Conservation (phyloP, 2,113 vertebrate species). For the Mesoclemmys tuberculata region DNA sequence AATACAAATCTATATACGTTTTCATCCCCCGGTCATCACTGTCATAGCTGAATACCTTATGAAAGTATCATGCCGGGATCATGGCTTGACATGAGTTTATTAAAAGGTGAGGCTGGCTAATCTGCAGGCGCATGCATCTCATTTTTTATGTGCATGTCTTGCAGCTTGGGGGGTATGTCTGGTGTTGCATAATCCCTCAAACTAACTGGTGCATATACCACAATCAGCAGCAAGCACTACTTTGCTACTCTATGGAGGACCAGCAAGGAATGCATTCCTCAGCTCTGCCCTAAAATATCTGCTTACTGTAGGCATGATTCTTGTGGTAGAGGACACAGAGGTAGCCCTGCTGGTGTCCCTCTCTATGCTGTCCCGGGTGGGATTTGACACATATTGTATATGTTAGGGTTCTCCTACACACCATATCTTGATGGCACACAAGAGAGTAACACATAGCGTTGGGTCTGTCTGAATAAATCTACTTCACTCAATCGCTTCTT, state of each 20-base stretch:
- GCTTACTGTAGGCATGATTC: rapidly evolving
- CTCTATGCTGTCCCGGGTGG: rapidly evolving
- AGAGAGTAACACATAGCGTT: background rate
- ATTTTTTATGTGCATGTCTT: background rate
- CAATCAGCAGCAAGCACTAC: background rate
- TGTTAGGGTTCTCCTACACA: background rate
- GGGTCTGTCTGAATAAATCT: background rate
- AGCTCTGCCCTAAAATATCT: background rate
- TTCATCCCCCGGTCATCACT: background rate
- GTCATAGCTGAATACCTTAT: background rate
- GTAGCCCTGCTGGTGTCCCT: background rate
- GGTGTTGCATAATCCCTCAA: background rate
- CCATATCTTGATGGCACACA: background rate
- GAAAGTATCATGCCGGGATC: background rate
- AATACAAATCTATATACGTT: background rate
- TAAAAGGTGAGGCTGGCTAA: background rate
- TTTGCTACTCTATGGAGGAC: background rate
- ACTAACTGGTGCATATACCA: background rate
- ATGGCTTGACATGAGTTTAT: background rate
- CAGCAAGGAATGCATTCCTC: background rate
- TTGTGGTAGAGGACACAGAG: rapidly evolving
- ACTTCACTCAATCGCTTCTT: rapidly evolving
- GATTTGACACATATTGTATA: rapidly evolving
- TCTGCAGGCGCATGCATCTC: background rate
- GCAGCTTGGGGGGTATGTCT: rapidly evolving